Conservation (phyloP, 2,113 vertebrate species). For the Silurus asotus region DNA sequence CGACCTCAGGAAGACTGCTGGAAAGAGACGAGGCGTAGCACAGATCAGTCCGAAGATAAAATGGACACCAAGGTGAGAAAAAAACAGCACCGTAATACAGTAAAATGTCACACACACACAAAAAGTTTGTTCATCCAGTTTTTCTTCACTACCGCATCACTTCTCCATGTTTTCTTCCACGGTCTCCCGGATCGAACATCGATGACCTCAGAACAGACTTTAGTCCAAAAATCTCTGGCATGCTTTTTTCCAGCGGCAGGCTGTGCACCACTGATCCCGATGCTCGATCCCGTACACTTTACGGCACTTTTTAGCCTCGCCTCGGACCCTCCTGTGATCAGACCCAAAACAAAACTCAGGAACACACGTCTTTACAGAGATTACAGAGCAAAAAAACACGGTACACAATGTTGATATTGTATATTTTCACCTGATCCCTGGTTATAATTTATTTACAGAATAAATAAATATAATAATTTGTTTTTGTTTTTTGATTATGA, state of each 20-base stretch:
- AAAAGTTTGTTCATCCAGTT: slow-evolving; percentile 34
- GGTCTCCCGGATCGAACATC: not conserved
- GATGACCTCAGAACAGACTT: slow-evolving; percentile 42
- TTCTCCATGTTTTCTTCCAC: not conserved
- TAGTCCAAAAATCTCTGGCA: slow-evolving; percentile 86
- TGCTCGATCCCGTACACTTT: slow-evolving; percentile 88
- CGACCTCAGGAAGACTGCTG: not conserved
- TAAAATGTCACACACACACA: not conserved
- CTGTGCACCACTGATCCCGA: slow-evolving; percentile 85
- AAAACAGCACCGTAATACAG: not conserved
- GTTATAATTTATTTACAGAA: no score
- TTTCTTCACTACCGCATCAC: slow-evolving; percentile 22
- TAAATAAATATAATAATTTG: no score
- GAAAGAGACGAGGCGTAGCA: not conserved
- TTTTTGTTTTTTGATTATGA: no score
- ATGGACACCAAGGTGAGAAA: slow-evolving; percentile 36
- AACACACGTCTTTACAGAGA: not conserved
- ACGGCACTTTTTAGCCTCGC: slow-evolving; percentile 91
- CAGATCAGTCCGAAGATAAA: not conserved
- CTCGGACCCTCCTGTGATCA: slow-evolving; percentile 79
- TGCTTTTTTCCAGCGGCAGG: slow-evolving; percentile 89
- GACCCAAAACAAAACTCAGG: not conserved
- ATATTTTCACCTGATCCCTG: no score
- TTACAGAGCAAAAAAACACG: not conserved
- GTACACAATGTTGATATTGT: no score